These are phyloP conservation scores for Perizoma affinitatum DNA, from an alignment of 2,888 invertebrate genomes.

Conservation along the genomic window DNA sequence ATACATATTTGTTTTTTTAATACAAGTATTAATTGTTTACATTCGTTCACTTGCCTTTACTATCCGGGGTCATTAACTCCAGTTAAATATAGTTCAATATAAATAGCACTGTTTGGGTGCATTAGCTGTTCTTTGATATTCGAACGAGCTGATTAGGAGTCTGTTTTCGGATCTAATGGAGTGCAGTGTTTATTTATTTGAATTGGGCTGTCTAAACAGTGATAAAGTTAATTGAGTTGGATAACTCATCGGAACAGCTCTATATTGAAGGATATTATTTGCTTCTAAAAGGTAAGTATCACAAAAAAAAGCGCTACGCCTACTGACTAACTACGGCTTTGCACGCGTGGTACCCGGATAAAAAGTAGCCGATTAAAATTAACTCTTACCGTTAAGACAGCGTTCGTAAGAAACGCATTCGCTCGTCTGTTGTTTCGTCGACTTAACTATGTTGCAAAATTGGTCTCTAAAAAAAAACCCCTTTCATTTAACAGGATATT, in stretches of 20 bases:
- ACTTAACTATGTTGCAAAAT: too few species aligned
- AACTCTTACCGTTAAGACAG: too few species aligned
- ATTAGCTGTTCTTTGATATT: constrained; percentile 40
- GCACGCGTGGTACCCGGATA: too few species aligned
- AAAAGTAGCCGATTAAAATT: too few species aligned
- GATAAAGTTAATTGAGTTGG: constrained; percentile 16
- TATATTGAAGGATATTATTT: neutral
- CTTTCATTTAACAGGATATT: too few species aligned
- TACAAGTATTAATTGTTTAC: too few species aligned
- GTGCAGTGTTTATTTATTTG: constrained; percentile 28
- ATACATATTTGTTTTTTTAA: too few species aligned
- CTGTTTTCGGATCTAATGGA: constrained; percentile 29
- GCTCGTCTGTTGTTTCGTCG: too few species aligned
- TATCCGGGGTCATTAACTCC: constrained; percentile 46
- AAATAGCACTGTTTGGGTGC: constrained; percentile 35
- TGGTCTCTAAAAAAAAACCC: too few species aligned
- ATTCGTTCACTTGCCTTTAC: neutral
- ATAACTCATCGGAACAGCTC: neutral
- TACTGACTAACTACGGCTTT: too few species aligned
- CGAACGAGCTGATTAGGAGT: constrained; percentile 28
- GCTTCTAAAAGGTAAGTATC: neutral
- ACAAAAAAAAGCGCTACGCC: too few species aligned
- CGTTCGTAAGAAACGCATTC: too few species aligned
- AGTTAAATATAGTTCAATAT: constrained; percentile 34
- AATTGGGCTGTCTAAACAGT: constrained; percentile 27